Percentiles rank a stretch among this genome's conserved stretches.
phyloP scores from a whole-genome alignment of 2,797 vertebrate genomes.

The Pseudomugil gertrudae region DNA sequence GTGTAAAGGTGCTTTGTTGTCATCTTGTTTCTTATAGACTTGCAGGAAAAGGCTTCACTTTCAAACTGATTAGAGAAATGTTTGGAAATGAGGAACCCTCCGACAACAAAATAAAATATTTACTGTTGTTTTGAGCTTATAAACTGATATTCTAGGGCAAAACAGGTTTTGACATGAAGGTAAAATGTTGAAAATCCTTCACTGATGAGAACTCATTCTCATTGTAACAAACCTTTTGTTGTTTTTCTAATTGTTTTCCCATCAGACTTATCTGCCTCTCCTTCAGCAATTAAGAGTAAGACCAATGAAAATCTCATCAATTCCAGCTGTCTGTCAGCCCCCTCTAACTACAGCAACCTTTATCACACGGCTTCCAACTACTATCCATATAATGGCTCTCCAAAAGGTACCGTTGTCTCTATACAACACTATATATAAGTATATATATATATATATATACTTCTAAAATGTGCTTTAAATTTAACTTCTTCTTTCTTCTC shows the following conservation, averaged over 20 bases:
- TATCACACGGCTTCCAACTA: slow-evolving; percentile 92
- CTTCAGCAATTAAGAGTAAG: slow-evolving; percentile 87
- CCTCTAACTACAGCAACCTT: slow-evolving; percentile 87
- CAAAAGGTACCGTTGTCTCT: slow-evolving; percentile 83
- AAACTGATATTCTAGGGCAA: neutral
- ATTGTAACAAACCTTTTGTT: neutral
- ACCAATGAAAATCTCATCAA: slow-evolving; percentile 92
- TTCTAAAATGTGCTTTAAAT: slow-evolving; percentile 1
- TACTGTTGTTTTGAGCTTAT: neutral
- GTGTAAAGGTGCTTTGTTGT: slow-evolving; percentile 18
- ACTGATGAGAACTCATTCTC: neutral
- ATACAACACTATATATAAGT: too few relatives aligned
- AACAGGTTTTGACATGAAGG: neutral
- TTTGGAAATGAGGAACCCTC: slow-evolving; percentile 1
- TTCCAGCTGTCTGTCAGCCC: slow-evolving; percentile 86
- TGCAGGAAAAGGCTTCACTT: neutral
- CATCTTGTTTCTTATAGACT: slow-evolving; percentile 4
- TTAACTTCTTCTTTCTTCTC: neutral
- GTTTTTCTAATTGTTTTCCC: slow-evolving; percentile 1
- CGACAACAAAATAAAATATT: neutral
- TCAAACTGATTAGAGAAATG: neutral
- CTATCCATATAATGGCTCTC: slow-evolving; percentile 90
- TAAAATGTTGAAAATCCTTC: slow-evolving; percentile 5
- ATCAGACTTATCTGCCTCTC: slow-evolving; percentile 52
- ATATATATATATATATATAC: too few relatives aligned